Conservation (phyloP, 2,888 invertebrate genomes). For the Cantharis nigra region DNA sequence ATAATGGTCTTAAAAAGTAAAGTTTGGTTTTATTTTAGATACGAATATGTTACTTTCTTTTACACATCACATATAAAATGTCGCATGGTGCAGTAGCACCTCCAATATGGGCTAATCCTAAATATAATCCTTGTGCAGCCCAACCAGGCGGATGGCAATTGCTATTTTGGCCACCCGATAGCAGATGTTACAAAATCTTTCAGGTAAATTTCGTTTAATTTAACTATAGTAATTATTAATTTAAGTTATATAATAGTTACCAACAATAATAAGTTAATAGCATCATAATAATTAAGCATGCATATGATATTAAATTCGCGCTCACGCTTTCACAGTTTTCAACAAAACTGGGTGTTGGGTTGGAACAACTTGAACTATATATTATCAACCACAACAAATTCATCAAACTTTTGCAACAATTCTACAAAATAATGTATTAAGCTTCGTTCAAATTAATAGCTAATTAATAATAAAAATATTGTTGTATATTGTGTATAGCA, state of each 20-base stretch:
- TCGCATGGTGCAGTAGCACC: slow-evolving; percentile 69
- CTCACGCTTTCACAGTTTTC: background rate
- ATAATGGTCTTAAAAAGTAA: background rate
- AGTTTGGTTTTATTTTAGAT: slow-evolving; percentile 13
- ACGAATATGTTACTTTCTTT: slow-evolving; percentile 12
- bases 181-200: slow-evolving; percentile 86
- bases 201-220: slow-evolving; percentile 58
- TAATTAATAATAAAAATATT: too few species aligned
- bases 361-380: background rate
- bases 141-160: slow-evolving; percentile 84
- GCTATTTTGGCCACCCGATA: slow-evolving; percentile 82
- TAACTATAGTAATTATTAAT: background rate
- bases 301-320: background rate
- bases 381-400: background rate
- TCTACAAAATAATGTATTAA: background rate
- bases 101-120: slow-evolving; percentile 85
- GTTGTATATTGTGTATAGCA: too few species aligned
- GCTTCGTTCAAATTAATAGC: background rate
- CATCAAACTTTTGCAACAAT: background rate
- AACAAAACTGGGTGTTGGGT: background rate
- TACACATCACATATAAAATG: background rate
- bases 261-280: too few species aligned
- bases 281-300: background rate
- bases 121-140: slow-evolving; percentile 79
- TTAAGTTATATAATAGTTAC: background rate